Percentiles rank a stretch among this genome's conserved stretches.
phyloP scores from a whole-genome alignment of 2,888 invertebrate genomes.

The Petrolisthes manimaculis region DNA sequence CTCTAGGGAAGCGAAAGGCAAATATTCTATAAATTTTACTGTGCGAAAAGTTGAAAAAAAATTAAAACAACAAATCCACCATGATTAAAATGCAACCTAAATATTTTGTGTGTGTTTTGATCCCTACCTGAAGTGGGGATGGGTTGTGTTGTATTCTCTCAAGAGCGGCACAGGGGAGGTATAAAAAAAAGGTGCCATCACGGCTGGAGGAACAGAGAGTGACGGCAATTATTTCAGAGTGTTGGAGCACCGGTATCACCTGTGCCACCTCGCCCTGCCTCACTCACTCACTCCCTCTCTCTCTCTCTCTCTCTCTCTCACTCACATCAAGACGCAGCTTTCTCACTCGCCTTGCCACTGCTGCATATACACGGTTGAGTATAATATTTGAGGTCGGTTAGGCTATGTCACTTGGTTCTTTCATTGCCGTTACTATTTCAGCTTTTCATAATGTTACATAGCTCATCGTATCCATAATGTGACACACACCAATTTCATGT shows the following conservation, averaged over 20 bases:
- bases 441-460: too few relatives aligned
- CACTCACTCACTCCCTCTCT: neutral
- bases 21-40: neutral
- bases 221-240: slow-evolving; percentile 44
- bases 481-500: too few relatives aligned
- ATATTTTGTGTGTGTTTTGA: neutral
- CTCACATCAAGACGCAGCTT: neutral
- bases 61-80: neutral
- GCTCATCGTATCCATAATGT: too few relatives aligned
- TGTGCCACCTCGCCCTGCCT: slow-evolving; percentile 17
- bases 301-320: neutral
- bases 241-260: slow-evolving; percentile 37
- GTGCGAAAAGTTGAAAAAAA: neutral
- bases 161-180: slow-evolving; percentile 21
- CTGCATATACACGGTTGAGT: neutral
- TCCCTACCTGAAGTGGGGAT: slow-evolving; percentile 2
- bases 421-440: too few relatives aligned
- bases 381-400: too few relatives aligned
- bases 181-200: slow-evolving; percentile 32
- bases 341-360: neutral
- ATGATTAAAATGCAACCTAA: neutral
- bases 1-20: neutral
- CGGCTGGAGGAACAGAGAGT: slow-evolving; percentile 48
- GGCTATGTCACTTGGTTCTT: too few relatives aligned
- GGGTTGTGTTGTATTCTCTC: slow-evolving; percentile 14